Base-by-base conservation (phyloP, 2,888 invertebrate species). In the Psylliodes chrysocephalus region DNA sequence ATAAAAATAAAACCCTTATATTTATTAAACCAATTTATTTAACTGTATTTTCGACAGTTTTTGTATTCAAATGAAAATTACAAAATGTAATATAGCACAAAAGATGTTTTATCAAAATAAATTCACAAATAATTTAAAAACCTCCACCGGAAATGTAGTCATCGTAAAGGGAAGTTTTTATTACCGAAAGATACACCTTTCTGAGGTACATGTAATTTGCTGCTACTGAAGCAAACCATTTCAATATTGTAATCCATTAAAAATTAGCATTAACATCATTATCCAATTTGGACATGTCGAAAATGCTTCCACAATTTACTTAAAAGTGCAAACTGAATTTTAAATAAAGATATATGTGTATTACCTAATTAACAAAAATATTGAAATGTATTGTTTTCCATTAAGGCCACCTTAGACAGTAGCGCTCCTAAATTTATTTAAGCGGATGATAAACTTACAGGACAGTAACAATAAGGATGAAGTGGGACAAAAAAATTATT, bases 181-280 rank as follows among this genome's bases (percentile, higher is more conserved):
- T 64, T 62, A 57, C 59, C 25, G 19, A 46, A 60, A 56, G 68
- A 54, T 68, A 70, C 70, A 68, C 68, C 68, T 68, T 70, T 66
- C 64, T 59, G 52, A 63, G 47, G 66, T 70, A 68, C 33, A 66
- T 64, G 60, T 66, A 70, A 70, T 68, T 66, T 61, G 40, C 63
- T 35, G 18, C 30, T 35, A 60, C 52, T 56, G 19, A 60, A 54
- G 47, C 49, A 52, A 54, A 28, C 38, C 17, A 57, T 59, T 64
- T 57, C 59, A 59, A 64, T 64, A 54, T 38, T 49, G 44, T 22
- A 42, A 60, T 49, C 55, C 60, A 64, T 64, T 64, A 60, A 49
- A 60, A 64, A 68, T 68, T 68, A 59, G 60, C 68, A 68, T 68
- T 44, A 62, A 68, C 68, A 68, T 49, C 62, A 44, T 61, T 66